phyloP scores from a whole-genome alignment of 2,797 vertebrate species.

The Ctenopoma kingsleyae region DNA sequence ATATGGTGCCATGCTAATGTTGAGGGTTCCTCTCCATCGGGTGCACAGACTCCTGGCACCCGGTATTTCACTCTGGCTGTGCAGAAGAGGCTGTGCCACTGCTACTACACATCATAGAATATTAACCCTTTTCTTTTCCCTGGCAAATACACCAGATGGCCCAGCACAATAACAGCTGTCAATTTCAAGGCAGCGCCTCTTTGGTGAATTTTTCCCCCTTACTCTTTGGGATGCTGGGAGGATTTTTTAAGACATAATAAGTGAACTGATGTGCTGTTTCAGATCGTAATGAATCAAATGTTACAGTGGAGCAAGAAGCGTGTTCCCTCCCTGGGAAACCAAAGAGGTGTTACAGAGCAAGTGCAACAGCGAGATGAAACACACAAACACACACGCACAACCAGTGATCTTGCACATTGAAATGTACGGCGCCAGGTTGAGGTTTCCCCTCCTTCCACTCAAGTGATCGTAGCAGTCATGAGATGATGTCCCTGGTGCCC shows the following conservation, averaged over 20 bases:
- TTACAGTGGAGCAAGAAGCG: conserved; percentile 74
- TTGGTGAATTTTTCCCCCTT: conserved; percentile 81
- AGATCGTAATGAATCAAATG: conserved; percentile 81
- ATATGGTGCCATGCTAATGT: conserved; percentile 82
- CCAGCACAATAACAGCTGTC: conserved; percentile 89
- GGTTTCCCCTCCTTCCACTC: conserved; percentile 71
- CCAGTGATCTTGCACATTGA: conserved; percentile 56
- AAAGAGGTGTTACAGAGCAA: conserved; percentile 72
- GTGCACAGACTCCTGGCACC: conserved; percentile 83
- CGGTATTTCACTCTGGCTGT: conserved; percentile 74
- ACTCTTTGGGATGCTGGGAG: conserved; percentile 81
- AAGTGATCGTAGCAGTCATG: conserved; percentile 77
- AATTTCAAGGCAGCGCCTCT: conserved; percentile 88
- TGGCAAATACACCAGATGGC: conserved; percentile 88
- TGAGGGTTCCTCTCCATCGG: conserved; percentile 83
- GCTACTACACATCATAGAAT: conserved; percentile 89
- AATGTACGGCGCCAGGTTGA: conserved; percentile 68
- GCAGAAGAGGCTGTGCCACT: conserved; percentile 81
- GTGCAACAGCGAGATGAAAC: conserved; percentile 61
- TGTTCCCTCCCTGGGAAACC: conserved; percentile 77
- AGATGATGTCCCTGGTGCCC: conserved; percentile 85
- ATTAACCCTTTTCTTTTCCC: conserved; percentile 90
- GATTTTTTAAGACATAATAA: conserved; percentile 86
- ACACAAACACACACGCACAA: conserved; percentile 23
- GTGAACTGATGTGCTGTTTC: conserved; percentile 82